Evolutionary conservation across 2,113 vertebrate genomes (phyloP).

Genomic region (Plotosus lineatus): DNA sequence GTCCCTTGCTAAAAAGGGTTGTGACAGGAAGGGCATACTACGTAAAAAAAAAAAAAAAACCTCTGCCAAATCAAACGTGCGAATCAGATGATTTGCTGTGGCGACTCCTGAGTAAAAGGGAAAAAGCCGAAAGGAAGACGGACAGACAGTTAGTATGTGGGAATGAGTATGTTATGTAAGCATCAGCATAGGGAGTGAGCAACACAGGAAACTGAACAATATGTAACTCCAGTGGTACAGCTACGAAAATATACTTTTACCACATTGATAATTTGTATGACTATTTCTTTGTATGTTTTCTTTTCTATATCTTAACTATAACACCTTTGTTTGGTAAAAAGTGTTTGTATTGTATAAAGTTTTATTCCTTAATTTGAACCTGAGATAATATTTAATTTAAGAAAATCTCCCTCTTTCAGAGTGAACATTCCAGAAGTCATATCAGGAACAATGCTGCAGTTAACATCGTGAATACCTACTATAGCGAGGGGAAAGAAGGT

Average conservation of each 20-base stretch:
- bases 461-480: background rate
- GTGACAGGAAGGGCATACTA: too few species aligned
- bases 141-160: background rate
- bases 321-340: background rate
- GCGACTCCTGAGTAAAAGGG: too few species aligned
- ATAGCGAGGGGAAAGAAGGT: too few species aligned
- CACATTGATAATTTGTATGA: too few species aligned
- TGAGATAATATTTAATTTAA: background rate
- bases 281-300: background rate
- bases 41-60: too few species aligned
- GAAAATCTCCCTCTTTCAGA: slow-evolving; percentile 26
- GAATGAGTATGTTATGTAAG: slow-evolving; percentile 25
- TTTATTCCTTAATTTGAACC: background rate
- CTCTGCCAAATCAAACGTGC: too few species aligned
- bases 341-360: background rate
- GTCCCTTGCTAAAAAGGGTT: too few species aligned
- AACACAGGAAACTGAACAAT: slow-evolving; percentile 1
- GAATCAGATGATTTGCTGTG: too few species aligned
- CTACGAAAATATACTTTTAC: background rate
- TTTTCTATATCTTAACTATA: background rate
- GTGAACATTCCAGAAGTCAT: slow-evolving; percentile 4
- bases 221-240: background rate
- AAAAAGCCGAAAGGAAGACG: too few species aligned
- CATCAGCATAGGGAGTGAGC: background rate
- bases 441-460: slow-evolving; percentile 20